These are phyloP conservation scores for Pristionchus arcanus DNA, from an alignment of 2,888 invertebrate species.

Conservation along the genomic window DNA sequence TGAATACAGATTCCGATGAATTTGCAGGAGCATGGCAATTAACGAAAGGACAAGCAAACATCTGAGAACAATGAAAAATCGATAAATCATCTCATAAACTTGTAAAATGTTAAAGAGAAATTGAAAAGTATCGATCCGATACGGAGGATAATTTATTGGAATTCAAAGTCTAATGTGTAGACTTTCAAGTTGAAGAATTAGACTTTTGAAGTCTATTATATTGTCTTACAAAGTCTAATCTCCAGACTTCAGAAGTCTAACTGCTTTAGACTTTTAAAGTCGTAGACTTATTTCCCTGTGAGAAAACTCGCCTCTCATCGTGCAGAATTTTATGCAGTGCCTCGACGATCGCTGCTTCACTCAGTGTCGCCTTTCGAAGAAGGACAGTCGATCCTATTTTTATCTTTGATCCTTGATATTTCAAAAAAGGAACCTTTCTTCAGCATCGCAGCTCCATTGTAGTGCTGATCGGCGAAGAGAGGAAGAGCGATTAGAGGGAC, in stretches of 20 bases:
- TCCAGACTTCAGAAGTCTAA: background rate
- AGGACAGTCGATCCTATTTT: background rate
- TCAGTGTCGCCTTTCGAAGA: background rate
- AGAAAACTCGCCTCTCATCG: background rate
- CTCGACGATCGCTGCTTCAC: background rate
- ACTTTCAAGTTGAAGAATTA: background rate
- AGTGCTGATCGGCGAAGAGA: constrained; percentile 44
- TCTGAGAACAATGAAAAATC: background rate
- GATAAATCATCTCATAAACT: background rate
- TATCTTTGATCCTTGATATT: background rate
- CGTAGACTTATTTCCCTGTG: too few relatives aligned
- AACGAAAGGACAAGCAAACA: background rate
- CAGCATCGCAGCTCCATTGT: constrained; percentile 44
- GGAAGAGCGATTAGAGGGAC: constrained; percentile 37
- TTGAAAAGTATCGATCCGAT: background rate
- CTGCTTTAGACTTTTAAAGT: background rate
- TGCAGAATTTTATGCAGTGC: background rate
- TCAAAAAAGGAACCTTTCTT: background rate
- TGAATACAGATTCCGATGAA: background rate
- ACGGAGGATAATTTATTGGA: background rate
- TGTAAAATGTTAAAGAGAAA: background rate
- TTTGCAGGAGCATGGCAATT: background rate
- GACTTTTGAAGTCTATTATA: background rate
- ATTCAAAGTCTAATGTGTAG: background rate
- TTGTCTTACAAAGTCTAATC: background rate